Percentiles rank a stretch among this genome's conserved stretches.
These are phyloP conservation scores for Andrena praecox DNA, from an alignment of 2,888 invertebrate genomes.

Conservation along the genomic window DNA sequence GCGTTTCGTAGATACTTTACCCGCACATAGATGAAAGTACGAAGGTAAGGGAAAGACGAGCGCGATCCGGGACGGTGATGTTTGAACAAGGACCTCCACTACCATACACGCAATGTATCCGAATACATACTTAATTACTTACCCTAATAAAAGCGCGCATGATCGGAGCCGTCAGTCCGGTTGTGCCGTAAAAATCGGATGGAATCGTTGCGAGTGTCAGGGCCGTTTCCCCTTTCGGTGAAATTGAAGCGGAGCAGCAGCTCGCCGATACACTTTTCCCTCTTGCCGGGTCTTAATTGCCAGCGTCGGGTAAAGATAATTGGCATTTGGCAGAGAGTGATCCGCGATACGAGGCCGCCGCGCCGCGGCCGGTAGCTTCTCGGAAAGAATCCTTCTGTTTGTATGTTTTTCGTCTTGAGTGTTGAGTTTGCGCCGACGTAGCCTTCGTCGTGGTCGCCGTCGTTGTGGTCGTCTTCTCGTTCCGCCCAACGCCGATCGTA, in stretches of 20 bases:
- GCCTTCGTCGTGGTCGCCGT: conserved; percentile 47
- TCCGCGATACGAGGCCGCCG: conserved; percentile 71
- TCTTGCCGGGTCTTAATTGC: conserved; percentile 64
- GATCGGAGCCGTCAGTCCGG: not conserved
- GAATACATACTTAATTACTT: not conserved
- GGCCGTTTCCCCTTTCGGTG: conserved; percentile 48
- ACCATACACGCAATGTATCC: not conserved
- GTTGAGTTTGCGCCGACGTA: conserved; percentile 58
- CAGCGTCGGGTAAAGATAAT: conserved; percentile 71
- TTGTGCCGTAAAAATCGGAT: conserved; percentile 19
- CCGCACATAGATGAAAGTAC: too few relatives aligned
- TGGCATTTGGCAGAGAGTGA: conserved; percentile 76
- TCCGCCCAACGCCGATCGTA: conserved; percentile 72
- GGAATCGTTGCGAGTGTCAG: conserved; percentile 6
- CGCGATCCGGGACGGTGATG: too few relatives aligned
- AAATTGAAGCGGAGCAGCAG: conserved; percentile 32
- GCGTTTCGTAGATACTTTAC: too few relatives aligned
- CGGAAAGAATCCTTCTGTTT: conserved; percentile 74
- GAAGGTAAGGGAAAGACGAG: too few relatives aligned
- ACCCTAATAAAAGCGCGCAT: too few relatives aligned
- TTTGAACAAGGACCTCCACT: too few relatives aligned
- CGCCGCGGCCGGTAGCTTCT: conserved; percentile 66
- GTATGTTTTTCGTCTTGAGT: conserved; percentile 70
- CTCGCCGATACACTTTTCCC: conserved; percentile 51
- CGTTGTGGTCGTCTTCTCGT: conserved; percentile 37